Base-by-base conservation (phyloP, 2,888 invertebrate genomes). In the Heteromurus nitidus region DNA sequence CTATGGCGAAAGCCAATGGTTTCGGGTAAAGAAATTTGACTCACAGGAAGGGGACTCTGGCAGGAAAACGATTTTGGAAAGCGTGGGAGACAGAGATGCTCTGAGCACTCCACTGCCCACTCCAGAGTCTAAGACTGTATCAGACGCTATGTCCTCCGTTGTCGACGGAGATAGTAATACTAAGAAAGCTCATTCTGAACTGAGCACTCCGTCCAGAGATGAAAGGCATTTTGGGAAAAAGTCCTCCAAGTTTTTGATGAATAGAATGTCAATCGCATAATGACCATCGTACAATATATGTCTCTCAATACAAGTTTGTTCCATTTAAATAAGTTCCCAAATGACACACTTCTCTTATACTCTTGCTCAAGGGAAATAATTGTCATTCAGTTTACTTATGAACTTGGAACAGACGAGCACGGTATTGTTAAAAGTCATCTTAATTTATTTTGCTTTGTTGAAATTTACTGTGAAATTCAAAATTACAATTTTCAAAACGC, bases 1-100 rank as follows among this genome's bases (percentile, higher is more conserved):
- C 28, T 87, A 86, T 55, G 87, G 87, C 11, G 87, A 87, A 74
- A 85, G 86, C 65, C 86, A 87, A 65, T 87, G 87, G 87, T 87
- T 86, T 64, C 75, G 83, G 5, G 62, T 87, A 7, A 82, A 84
- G 31, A 68, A 76, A 18, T 58, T 68, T 30, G 76, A 76, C 5
- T 55, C 55, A 9, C 58, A 68, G 1, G 75, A 75, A 24, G 30
- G 60, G 9, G 67, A 64, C 64, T 26, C 18, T 22, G 64, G 18
- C 65, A 11, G 26, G 22, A 20, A 72, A 24, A 44, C n/a, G 24
- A 26, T 47, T 47, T 3, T 18, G 30, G 68, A 47, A 31, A 42
- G 20, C 7, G 31, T n/a, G 22, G 20, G 47, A 16, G 44, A 47
- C n/a, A n/a, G 47, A 3, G 47, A n/a, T n/a, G 18, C 26, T 0